Evolutionary conservation across 92 coral and sea anemone genomes (phyloP), one percentile per base, ranked within the genome.

Genomic region (Ricordea florida): DNA sequence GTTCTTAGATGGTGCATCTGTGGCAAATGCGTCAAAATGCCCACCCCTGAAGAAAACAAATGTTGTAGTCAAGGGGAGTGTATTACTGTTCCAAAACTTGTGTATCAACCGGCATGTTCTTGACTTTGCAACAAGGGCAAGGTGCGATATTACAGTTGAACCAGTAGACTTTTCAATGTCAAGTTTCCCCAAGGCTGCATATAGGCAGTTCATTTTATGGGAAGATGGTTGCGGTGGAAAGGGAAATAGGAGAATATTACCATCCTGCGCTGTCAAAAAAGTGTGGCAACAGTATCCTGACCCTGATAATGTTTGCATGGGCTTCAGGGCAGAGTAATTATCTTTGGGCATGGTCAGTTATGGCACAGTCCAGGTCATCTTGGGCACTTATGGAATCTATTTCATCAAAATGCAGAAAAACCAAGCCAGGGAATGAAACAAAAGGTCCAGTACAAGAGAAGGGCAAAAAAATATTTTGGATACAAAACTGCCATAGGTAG

Each of bases 261-360:
- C 74, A 33, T 48, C 75, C 3, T 76, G 75, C 64, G 83, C 47
- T 36, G 75, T 76, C 7, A 21, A 30, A 26, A 64, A 44, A 55
- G 64, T 76, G n/a, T 10, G 75, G 17, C 15, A 35, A 2, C 47
- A 57, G 11, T 76, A 76, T 14, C 83, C 73, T 18, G 49, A 74
- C n/a, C 65, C 74, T 11, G 83, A 62, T 62, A 59, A 59, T 14
- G 43, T 26, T 4, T 76, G 62, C 46, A 62, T 76, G 82, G 74
- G 82, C 5, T 76, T 76, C 72, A 47, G 33, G 51, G 69, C 62
- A 37, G 52, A 55, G 2, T 38, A 63, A 59, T 32, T 27, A 57
- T 65, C 34, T 66, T 64, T 27, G 29, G 33, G 10, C 46, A 28
- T 42, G 13, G 17, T 21, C 17, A 21, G 48, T 17, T 17, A 4